Evolutionary conservation across 1,140 invertebrate genomes (phyloP).

Genomic region (Drosophila tani): DNA sequence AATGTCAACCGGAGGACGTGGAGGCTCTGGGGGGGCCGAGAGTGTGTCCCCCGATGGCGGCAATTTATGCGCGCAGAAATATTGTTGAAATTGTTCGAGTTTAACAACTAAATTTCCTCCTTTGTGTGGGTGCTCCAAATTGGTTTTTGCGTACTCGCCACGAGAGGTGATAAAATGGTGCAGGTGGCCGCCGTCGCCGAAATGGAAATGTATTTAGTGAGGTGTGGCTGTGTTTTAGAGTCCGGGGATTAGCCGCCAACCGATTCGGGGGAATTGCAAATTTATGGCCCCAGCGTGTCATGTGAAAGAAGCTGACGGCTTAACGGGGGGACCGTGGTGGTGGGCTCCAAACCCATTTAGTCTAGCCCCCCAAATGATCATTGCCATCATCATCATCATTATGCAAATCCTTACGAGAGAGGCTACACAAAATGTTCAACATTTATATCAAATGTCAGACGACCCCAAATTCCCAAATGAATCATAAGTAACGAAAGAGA

Average conservation of each 20-base stretch:
- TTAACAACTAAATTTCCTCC: conserved; percentile 79
- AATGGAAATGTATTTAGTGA: conserved; percentile 50
- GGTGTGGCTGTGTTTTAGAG: conserved; percentile 39
- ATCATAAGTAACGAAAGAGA: conserved; percentile 63
- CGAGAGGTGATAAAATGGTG: conserved; percentile 70
- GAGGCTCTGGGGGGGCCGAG: conserved; percentile 14
- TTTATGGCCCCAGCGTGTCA: conserved; percentile 69
- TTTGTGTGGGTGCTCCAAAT: conserved; percentile 69
- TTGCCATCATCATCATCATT: conserved; percentile 49
- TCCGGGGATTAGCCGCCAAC: conserved; percentile 35
- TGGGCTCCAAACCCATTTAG: conserved; percentile 27
- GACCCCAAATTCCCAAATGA: conserved; percentile 78
- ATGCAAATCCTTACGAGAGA: conserved; percentile 63
- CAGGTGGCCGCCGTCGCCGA: conserved; percentile 49
- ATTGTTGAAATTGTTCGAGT: conserved; percentile 79
- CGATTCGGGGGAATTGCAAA: conserved; percentile 46
- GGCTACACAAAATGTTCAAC: conserved; percentile 57
- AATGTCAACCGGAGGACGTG: conserved; percentile 57
- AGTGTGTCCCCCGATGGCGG: conserved; percentile 48
- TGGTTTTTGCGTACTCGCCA: conserved; percentile 61
- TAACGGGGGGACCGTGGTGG: conserved; percentile 19
- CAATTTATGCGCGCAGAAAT: conserved; percentile 79
- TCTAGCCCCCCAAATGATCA: conserved; percentile 40
- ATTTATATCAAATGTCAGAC: conserved; percentile 80
- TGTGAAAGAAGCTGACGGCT: conserved; percentile 61